Conservation (phyloP, 2,797 vertebrate species). For the Micrastur ruficollis region DNA sequence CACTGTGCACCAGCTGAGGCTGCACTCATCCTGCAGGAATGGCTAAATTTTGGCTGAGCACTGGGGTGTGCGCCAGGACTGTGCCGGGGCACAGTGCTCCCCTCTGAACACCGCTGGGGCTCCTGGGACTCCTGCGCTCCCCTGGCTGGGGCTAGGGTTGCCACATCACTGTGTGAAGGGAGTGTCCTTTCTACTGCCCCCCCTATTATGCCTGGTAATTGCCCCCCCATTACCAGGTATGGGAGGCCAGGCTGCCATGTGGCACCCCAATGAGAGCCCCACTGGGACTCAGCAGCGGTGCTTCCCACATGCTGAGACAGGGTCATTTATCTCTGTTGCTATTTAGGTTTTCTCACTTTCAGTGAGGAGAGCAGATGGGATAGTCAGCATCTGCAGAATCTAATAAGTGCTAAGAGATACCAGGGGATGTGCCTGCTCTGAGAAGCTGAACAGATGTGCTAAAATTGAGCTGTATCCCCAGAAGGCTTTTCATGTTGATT, state of each 20-base stretch:
- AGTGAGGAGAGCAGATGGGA: not conserved
- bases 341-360: not conserved
- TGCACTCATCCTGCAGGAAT: rapidly evolving
- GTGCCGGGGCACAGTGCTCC: rapidly evolving
- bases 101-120: not conserved
- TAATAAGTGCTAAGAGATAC: not conserved
- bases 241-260: not conserved
- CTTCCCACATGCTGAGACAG: rapidly evolving
- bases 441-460: constrained; percentile 54
- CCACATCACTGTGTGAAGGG: not conserved
- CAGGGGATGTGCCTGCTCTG: not conserved
- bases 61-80: rapidly evolving
- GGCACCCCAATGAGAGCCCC: rapidly evolving
- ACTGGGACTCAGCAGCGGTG: rapidly evolving
- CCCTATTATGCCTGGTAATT: not conserved
- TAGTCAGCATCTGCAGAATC: not conserved
- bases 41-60: not conserved
- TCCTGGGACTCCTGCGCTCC: not conserved
- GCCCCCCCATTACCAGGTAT: rapidly evolving
- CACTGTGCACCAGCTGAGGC: rapidly evolving
- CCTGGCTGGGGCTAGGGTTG: too few relatives aligned
- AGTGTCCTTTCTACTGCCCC: not conserved
- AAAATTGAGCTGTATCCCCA: constrained; percentile 34
- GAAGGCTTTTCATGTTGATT: constrained; percentile 7
- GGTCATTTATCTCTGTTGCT: not conserved